Evolutionary conservation across 2,888 invertebrate species (phyloP).

Genomic region (Malthinus flaveolus): DNA sequence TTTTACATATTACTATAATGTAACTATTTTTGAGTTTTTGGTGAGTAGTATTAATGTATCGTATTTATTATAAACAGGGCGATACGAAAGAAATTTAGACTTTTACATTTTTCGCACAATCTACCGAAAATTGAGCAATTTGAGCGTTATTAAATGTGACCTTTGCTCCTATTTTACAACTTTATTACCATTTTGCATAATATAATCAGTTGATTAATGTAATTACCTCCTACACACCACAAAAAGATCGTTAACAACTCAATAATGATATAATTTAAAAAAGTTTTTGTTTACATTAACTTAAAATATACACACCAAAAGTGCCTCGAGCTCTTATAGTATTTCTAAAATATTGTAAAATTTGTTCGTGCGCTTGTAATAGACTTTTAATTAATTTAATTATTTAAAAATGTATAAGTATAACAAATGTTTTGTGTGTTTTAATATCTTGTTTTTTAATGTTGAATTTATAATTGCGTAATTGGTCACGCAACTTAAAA

Average conservation of each 20-base stretch:
- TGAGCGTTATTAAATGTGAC: no score
- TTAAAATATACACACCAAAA: no score
- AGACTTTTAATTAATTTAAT: conserved; percentile 7
- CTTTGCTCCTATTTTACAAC: neutral
- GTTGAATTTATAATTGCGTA: conserved; percentile 4
- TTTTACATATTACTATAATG: conserved; percentile 3
- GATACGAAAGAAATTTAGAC: neutral
- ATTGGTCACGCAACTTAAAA: conserved; percentile 2
- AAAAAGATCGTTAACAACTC: neutral
- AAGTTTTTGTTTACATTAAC: neutral
- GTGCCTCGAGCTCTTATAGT: neutral
- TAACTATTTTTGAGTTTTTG: neutral
- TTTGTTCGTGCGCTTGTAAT: neutral
- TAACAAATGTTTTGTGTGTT: conserved; percentile 5
- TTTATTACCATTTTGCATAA: neutral
- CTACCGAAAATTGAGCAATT: no score
- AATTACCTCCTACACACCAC: neutral
- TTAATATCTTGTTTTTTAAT: neutral
- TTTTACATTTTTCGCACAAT: neutral
- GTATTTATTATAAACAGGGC: neutral
- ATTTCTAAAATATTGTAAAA: conserved; percentile 2
- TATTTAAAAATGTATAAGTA: conserved; percentile 4
- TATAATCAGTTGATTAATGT: neutral
- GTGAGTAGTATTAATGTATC: neutral
- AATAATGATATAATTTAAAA: conserved; percentile 5